Evolutionary conservation across 2,888 invertebrate genomes (phyloP).

Genomic region (Ennomos fuscantarius): DNA sequence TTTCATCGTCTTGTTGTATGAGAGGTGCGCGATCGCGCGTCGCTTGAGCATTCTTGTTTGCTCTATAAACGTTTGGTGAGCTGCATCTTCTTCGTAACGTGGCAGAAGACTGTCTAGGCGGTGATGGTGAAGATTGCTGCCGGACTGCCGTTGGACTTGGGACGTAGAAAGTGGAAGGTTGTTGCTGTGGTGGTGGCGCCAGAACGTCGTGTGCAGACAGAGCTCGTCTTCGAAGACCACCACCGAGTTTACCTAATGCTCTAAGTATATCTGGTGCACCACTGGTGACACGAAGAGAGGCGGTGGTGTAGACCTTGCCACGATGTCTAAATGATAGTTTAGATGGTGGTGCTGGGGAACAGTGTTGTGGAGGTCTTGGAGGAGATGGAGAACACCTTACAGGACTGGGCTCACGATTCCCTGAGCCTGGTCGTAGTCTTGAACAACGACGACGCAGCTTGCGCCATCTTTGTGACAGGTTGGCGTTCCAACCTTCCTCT

Average conservation of each 20-base stretch:
- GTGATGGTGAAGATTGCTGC: constrained; percentile 74
- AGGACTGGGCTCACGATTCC: constrained; percentile 82
- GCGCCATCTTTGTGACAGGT: constrained; percentile 90
- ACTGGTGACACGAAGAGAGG: constrained; percentile 77
- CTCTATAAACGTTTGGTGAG: constrained; percentile 77
- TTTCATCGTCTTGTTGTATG: constrained; percentile 71
- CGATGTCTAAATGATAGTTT: constrained; percentile 80
- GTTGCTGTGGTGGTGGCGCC: constrained; percentile 82
- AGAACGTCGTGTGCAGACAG: constrained; percentile 89
- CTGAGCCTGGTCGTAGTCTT: constrained; percentile 87
- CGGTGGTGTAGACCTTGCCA: constrained; percentile 81
- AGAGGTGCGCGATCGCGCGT: constrained; percentile 66
- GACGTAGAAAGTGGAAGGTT: constrained; percentile 89
- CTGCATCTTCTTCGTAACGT: constrained; percentile 74
- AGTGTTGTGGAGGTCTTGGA: constrained; percentile 77
- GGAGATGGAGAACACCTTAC: constrained; percentile 85
- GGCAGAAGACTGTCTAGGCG: constrained; percentile 63
- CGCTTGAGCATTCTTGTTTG: constrained; percentile 49
- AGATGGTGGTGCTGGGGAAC: constrained; percentile 78
- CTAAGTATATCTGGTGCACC: constrained; percentile 88
- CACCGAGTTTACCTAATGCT: constrained; percentile 89
- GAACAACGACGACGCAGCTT: constrained; percentile 89
- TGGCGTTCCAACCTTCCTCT: constrained; percentile 91
- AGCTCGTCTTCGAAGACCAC: constrained; percentile 88
- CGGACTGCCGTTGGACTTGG: constrained; percentile 85